phyloP scores from a whole-genome alignment of 2,113 vertebrate genomes.

The Epinephelus fuscoguttatus region DNA sequence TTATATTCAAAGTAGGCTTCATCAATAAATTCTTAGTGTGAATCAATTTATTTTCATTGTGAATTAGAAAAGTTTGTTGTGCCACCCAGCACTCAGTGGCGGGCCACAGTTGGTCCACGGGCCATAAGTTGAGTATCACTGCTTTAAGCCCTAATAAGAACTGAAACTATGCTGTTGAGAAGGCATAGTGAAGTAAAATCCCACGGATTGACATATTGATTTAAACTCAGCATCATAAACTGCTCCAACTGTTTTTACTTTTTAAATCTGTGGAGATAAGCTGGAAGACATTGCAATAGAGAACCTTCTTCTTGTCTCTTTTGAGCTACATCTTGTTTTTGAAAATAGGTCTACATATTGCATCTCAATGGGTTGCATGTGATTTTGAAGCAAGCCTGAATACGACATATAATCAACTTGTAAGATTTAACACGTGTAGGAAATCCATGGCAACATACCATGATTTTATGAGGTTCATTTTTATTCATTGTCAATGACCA shows the following conservation, averaged over 20 bases:
- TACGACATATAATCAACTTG: background rate
- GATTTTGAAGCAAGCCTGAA: background rate
- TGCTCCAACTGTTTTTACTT: background rate
- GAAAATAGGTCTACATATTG: background rate
- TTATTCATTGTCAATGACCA: background rate
- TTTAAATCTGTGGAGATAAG: background rate
- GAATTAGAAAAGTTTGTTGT: too few relatives aligned
- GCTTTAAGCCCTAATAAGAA: rapidly evolving
- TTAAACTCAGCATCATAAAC: too few relatives aligned
- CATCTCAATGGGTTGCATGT: background rate
- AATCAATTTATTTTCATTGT: too few relatives aligned
- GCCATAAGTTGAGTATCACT: too few relatives aligned
- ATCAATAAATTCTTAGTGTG: too few relatives aligned
- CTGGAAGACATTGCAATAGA: background rate
- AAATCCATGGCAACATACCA: background rate
- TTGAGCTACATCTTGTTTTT: background rate
- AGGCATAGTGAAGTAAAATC: background rate
- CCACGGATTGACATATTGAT: background rate
- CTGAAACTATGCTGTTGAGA: too few relatives aligned
- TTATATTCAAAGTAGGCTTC: too few relatives aligned
- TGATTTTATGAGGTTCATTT: background rate
- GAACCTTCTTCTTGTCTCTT: background rate
- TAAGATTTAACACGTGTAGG: background rate
- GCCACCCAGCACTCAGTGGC: too few relatives aligned
- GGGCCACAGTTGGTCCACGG: too few relatives aligned